Conservation (phyloP, 2,888 invertebrate genomes). For the Diploptera punctata region DNA sequence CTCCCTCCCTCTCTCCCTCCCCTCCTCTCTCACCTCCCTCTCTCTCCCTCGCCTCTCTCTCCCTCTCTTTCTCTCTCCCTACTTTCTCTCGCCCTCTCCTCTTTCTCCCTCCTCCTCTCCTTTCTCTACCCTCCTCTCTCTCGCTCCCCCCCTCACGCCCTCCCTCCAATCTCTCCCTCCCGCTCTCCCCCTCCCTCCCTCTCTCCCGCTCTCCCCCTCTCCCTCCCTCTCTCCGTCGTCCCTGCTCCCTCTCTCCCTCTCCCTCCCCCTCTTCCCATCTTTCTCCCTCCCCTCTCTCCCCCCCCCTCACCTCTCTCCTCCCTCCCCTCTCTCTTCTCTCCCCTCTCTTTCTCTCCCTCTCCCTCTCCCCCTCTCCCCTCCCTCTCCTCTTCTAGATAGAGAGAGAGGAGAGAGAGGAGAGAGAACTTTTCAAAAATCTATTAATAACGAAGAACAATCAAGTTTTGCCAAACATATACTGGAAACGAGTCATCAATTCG, state of each 20-base stretch:
- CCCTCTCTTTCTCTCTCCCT: not conserved
- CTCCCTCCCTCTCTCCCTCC: not conserved
- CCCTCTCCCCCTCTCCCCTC: not conserved
- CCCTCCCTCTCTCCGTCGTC: not conserved
- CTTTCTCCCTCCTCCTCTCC: not conserved
- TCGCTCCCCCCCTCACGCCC: not conserved
- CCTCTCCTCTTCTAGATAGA: too few relatives aligned
- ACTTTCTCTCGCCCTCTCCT: not conserved
- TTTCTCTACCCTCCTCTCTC: not conserved
- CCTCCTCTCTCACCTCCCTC: not conserved
- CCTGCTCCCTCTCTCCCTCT: not conserved
- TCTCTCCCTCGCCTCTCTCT: not conserved
- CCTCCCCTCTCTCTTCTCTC: not conserved
- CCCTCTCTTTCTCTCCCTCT: not conserved
- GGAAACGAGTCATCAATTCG: too few relatives aligned
- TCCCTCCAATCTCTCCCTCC: not conserved
- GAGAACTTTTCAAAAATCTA: too few relatives aligned
- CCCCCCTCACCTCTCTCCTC: not conserved
- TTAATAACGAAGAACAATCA: too few relatives aligned
- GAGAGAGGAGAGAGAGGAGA: too few relatives aligned
- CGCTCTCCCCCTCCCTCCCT: not conserved
- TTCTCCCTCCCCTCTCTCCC: not conserved
- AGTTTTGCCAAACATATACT: too few relatives aligned
- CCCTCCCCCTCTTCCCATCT: not conserved
- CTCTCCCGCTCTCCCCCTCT: not conserved